Evolutionary conservation across 2,797 vertebrate species (phyloP), one percentile per base, ranked within the genome.

Genomic region (Coregonus sp.): DNA sequence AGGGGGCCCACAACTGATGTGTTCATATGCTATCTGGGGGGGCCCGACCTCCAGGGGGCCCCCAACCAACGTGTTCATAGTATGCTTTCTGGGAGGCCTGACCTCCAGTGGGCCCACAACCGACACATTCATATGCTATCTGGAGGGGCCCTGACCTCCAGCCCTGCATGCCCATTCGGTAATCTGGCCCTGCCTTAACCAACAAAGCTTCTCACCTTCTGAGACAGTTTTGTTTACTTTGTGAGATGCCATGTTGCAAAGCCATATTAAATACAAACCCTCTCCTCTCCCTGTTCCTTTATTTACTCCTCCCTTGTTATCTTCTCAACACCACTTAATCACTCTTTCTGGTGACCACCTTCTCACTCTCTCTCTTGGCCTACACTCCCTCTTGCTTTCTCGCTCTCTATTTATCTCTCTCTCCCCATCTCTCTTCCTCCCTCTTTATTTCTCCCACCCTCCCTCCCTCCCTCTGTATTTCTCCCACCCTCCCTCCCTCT

Each of bases 231-330:
- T 75, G 72, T 81, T 84, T 59, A 79, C 52, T 78, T 84, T 87
- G 77, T 81, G 80, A 75, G 76, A 80, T 74, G 9, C 63, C 25
- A 9, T 29, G 29, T 14, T 29, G 50, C 50, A 16, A 83, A 79
- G 37, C 84, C 51, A 65, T 67, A 77, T 88, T 83, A 93, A 91
- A 92, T 81, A 93, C 93, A 94, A 92, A 92, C 90, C 65, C 1
- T 35, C 25, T 65, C 78, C 71, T 81, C 85, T 90, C 81, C 70
- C 81, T 40, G 20, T 66, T 73, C 75, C 74, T 82, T 76, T 84
- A 87, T 92, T 92, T 87, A 85, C 85, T 6, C 75, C 82, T 81
- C 79, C 84, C 82, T 11, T 47, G 84, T 77, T 75, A 37, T 66
- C 80, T 86, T 86, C 87, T 79, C 75, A 75, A 75, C 33, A 65